phyloP scores from a whole-genome alignment of 1,140 invertebrate genomes.

The Eueides isabella region DNA sequence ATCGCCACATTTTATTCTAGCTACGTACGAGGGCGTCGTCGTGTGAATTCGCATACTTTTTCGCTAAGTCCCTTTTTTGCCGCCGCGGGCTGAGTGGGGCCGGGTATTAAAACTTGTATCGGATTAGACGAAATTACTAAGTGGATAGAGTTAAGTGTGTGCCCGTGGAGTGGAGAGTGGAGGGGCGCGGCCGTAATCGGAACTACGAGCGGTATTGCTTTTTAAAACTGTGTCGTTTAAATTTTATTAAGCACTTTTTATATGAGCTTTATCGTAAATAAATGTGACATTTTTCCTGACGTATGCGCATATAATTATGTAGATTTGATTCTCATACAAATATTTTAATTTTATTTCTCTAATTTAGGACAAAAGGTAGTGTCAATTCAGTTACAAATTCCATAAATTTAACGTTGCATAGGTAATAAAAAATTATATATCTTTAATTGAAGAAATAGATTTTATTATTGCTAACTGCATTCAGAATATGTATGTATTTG shows the following conservation, averaged over 20 bases:
- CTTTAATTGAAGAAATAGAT: no score
- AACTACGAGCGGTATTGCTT: constrained; percentile 7
- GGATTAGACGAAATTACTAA: constrained; percentile 80
- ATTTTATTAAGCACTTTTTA: not conserved
- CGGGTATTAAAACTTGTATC: constrained; percentile 77
- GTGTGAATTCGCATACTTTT: constrained; percentile 77
- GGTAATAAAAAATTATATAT: no score
- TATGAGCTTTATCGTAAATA: not conserved
- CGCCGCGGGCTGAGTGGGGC: constrained; percentile 61
- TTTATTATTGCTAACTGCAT: no score
- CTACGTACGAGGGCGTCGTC: constrained; percentile 38
- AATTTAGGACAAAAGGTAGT: no score
- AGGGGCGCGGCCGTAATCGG: not conserved
- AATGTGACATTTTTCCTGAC: no score
- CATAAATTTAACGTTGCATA: no score
- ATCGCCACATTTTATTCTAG: not conserved
- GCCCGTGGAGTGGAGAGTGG: constrained; percentile 24
- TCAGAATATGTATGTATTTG: no score
- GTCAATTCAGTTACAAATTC: no score
- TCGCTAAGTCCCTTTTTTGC: constrained; percentile 67
- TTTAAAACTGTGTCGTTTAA: not conserved
- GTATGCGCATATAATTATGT: no score
- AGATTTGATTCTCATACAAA: no score
- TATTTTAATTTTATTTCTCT: no score
- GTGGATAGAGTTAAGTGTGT: constrained; percentile 72